phyloP scores from a whole-genome alignment of 1,140 invertebrate genomes.

The Plodia interpunctella region DNA sequence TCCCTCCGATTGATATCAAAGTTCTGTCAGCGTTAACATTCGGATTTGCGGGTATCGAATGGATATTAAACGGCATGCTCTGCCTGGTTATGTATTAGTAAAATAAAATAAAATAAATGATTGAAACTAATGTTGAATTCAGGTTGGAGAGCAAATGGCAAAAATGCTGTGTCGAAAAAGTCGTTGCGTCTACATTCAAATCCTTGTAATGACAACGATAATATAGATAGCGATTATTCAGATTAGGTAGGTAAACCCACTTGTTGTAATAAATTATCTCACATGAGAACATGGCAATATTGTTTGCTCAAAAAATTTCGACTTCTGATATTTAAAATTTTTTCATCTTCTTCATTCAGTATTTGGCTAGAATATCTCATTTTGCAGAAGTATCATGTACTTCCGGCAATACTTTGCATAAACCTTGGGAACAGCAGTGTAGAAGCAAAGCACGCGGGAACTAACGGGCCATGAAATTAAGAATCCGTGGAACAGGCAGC shows the following conservation, averaged over 20 bases:
- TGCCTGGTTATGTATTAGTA: not conserved
- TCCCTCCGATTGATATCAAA: slow-evolving; percentile 23
- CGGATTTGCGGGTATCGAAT: slow-evolving; percentile 50
- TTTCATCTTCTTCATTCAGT: not conserved
- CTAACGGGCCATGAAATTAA: slow-evolving; percentile 59
- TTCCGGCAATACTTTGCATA: not conserved
- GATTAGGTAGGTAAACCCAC: no score
- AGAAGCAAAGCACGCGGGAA: slow-evolving; percentile 16
- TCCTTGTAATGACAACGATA: no score
- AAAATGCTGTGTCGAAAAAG: no score
- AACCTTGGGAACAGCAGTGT: not conserved
- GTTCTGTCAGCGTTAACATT: slow-evolving; percentile 55
- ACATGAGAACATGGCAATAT: no score
- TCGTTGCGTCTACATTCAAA: no score
- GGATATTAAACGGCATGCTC: slow-evolving; percentile 42
- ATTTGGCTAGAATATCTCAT: not conserved
- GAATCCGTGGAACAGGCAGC: slow-evolving; percentile 37
- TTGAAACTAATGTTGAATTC: no score
- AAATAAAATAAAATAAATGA: not conserved
- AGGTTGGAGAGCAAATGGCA: no score
- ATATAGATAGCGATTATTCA: no score
- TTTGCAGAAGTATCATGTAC: not conserved
- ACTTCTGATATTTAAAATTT: no score
- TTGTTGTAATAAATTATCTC: no score
- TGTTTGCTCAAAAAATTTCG: no score